Evolutionary conservation across 2,797 vertebrate genomes (phyloP), one percentile per base, ranked within the genome.

Genomic region (Falco cherrug): DNA sequence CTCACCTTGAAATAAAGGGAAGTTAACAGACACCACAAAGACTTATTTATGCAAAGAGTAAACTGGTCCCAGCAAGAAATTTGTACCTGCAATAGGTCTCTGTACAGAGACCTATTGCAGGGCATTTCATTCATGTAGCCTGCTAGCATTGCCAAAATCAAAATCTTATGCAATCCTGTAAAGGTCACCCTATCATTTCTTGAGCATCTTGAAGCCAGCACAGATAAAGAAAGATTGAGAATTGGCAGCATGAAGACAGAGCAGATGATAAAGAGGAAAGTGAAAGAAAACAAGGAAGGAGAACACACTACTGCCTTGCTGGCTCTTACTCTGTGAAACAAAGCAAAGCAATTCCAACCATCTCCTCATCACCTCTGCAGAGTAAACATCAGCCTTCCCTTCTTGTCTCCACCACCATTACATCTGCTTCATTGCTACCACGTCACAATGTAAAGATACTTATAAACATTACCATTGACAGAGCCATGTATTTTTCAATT

Each of bases 341-440:
- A 86, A 86, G 54, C 31, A 90, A 93, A 80, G 57, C 19, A 87
- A 92, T 77, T 91, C 68, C 74, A 94, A 63, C 24, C 56, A 77
- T 60, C 71, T 88, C 63, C 56, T 90, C 67, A 53, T 47, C 51
- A 77, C 22, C 60, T 68, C 5, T 33, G 33, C 39, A 80, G 60
- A 83, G 25, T 25, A 84, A 10, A 10, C 57, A 87, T 25, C 51
- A 43, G 33, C 43, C n/a, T 88, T 96, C 64, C 67, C 91, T 90
- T 81, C 53, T 20, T 35, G 50, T 92, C 75, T 89, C 82, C 94
- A 96, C 84, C 60, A 80, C 68, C 51, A 65, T 60, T 76, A 85
- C 73, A 84, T 91, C 92, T 94, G 74, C 83, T 94, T 95, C 96
- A 91, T 22, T 95, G 75, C 61, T 95, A 92, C 53, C 67, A 39